phyloP scores from a whole-genome alignment of 2,113 vertebrate species.

The Nothocercus julius region DNA sequence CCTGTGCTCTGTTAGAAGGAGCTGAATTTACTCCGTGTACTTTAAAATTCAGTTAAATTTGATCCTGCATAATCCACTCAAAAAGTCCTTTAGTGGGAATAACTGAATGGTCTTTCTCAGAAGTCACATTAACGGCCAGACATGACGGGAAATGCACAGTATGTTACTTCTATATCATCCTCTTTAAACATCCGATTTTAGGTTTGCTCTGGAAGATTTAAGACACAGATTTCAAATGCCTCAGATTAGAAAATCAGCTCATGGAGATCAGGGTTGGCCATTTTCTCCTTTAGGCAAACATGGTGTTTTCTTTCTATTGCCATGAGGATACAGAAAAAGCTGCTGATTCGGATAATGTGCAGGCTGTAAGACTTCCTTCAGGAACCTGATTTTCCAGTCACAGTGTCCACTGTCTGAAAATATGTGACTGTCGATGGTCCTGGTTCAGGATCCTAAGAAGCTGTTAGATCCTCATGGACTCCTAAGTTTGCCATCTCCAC shows the following conservation, averaged over 20 bases:
- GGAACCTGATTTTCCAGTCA: not conserved
- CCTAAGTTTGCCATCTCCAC: not conserved
- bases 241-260: not conserved
- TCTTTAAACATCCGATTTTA: not conserved
- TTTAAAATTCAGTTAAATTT: not conserved
- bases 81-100: not conserved
- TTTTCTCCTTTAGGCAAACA: not conserved
- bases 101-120: not conserved
- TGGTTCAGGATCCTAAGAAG: not conserved
- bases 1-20: not conserved
- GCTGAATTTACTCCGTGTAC: not conserved
- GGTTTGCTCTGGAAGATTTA: not conserved
- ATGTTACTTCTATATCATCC: not conserved
- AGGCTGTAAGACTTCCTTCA: not conserved
- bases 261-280: not conserved
- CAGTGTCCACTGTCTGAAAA: not conserved
- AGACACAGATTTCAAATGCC: not conserved
- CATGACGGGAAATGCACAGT: not conserved
- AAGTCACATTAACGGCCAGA: not conserved
- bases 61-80: not conserved
- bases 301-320: not conserved
- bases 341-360: not conserved
- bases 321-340: fast-evolving
- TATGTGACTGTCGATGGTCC: not conserved
- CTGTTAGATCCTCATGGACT: not conserved